Evolutionary conservation across 2,797 vertebrate species (phyloP), one percentile per base, ranked within the genome.

Genomic region (Setipinna tenuifilis): DNA sequence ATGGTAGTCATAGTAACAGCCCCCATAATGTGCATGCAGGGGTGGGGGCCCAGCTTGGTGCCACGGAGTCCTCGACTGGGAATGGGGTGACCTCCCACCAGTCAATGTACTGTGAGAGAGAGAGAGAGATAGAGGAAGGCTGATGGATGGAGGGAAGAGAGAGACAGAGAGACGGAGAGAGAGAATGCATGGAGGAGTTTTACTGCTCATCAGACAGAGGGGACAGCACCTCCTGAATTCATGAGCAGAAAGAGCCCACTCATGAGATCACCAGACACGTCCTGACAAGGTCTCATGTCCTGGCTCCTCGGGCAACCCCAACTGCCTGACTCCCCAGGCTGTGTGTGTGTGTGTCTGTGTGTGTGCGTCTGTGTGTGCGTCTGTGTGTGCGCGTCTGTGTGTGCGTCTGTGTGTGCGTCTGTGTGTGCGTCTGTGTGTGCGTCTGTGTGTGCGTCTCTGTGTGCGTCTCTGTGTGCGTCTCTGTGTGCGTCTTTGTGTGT

Each of bases 1-100:
- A 35, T 35, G 28, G 68, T 75, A 75, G 68, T 75, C 68, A 75
- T 75, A 75, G 68, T 75, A 35, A 75, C 68, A 28, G 16, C 68
- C 68, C 68, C 50, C 50, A 9, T 19, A 35, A 41, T 75, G 28
- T 75, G 28, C 16, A 25, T 23, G 65, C 28, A 31, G 68, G 68
- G 68, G 68, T 41, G 31, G 28, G 28, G 68, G 68, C 28, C 28
- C 28, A 75, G 68, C 28, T 41, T 75, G 68, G 68, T 35, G 28
- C 68, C 5, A 6, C 28, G 3, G 68, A 75, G 17, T 41, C 68
- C 31, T 75, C 68, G 1, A 31, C 68, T 75, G 68, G 28, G 68
- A 35, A 41, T 75, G 0, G 3, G 31, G 68, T 75, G 31, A 75
- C 68, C 68, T 75, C 68, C 68, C 68, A 75, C 68, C 68, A 75